Evolutionary conservation across 2,113 vertebrate genomes (phyloP).

Genomic region (Paradisaea rubra): DNA sequence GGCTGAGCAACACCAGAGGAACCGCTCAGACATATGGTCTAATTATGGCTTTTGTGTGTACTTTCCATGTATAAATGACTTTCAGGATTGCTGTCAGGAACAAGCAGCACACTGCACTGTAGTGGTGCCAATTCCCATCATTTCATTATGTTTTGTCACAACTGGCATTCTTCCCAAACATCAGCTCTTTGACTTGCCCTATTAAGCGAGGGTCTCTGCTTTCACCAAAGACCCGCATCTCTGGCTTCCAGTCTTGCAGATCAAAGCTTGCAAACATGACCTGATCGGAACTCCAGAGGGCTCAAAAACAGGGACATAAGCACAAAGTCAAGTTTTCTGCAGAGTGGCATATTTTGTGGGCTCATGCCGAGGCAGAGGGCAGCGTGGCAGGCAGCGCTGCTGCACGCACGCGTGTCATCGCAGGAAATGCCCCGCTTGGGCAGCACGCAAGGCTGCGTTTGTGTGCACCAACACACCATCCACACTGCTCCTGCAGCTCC

Average conservation of each 20-base stretch:
- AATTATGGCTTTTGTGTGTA: not conserved
- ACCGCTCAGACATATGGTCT: not conserved
- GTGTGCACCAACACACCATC: not conserved
- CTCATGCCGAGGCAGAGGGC: not conserved
- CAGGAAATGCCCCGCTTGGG: fast-evolving
- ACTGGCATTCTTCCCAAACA: not conserved
- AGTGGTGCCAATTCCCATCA: not conserved
- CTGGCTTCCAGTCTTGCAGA: not conserved
- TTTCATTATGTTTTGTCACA: not conserved
- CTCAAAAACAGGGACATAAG: not conserved
- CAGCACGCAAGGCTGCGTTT: not conserved
- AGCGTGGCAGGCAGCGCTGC: fast-evolving
- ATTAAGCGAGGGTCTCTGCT: not conserved
- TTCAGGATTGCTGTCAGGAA: conserved; percentile 6
- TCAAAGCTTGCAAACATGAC: not conserved
- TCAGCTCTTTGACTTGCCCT: not conserved
- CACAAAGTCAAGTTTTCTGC: not conserved
- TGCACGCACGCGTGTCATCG: fast-evolving
- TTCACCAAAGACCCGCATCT: not conserved
- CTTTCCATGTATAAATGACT: not conserved
- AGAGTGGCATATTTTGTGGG: not conserved
- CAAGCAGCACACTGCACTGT: not conserved
- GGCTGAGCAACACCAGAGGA: not conserved
- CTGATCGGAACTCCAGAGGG: not conserved
- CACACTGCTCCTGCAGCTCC: not conserved